A percentile compares a stretch with the other conserved stretches of the same genome.
Conservation (phyloP, 2,888 invertebrate species). For the Nomada ruficornis region DNA sequence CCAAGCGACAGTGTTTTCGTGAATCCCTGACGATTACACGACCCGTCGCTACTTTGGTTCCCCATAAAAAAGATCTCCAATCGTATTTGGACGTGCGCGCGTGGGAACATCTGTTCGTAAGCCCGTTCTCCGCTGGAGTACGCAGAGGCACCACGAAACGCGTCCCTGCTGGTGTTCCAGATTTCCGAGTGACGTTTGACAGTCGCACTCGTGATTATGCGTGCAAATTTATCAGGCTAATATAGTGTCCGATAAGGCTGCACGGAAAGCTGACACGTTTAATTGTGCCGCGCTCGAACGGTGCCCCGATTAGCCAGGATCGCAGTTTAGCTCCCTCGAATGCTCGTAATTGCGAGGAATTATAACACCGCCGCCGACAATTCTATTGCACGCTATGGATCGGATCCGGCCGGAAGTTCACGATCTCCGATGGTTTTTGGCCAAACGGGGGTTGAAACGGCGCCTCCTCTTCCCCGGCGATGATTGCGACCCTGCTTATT, state of each 20-base stretch:
- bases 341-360: background rate
- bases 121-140: no score
- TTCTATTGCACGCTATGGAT: no score
- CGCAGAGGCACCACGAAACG: background rate
- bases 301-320: constrained; percentile 36
- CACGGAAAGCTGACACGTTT: constrained; percentile 60
- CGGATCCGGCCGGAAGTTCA: no score
- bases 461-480: constrained; percentile 13
- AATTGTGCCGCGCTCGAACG: constrained; percentile 61
- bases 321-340: constrained; percentile 1
- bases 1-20: constrained; percentile 46
- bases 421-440: background rate
- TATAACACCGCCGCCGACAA: no score
- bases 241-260: constrained; percentile 65
- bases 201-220: constrained; percentile 38
- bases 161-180: constrained; percentile 43
- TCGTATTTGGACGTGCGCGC: constrained; percentile 15
- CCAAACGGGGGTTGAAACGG: background rate
- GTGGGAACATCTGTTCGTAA: background rate
- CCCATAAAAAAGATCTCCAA: constrained; percentile 4
- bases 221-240: constrained; percentile 63
- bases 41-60: background rate
- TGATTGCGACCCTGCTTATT: constrained; percentile 73
- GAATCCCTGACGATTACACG: constrained; percentile 21
- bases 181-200: constrained; percentile 32